Conservation (phyloP, 2,797 vertebrate species). For the Kryptopterus vitreolus region DNA sequence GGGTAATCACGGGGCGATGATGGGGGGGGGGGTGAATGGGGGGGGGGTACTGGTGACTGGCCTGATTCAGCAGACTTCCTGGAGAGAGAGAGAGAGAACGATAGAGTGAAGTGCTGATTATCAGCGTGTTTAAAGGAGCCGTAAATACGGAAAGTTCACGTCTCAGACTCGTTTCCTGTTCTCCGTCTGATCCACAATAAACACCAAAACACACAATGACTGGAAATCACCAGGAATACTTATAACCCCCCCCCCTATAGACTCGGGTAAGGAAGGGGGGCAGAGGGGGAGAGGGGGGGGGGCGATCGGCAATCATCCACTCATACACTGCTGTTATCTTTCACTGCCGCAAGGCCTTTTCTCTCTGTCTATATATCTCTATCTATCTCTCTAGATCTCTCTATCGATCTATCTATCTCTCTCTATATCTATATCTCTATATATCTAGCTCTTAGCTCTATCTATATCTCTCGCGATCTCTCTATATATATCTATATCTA, state of each 20-base stretch:
- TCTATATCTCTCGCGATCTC: too few relatives aligned
- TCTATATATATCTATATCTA: too few relatives aligned
- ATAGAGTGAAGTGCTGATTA: constrained; percentile 29
- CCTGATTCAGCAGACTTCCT: constrained; percentile 41
- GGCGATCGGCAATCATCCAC: neutral
- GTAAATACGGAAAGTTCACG: constrained; percentile 47
- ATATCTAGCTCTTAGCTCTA: too few relatives aligned
- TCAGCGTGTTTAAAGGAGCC: constrained; percentile 31
- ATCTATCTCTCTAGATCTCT: too few relatives aligned
- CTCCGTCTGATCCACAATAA: constrained; percentile 12
- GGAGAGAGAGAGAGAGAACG: neutral
- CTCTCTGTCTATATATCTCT: constrained; percentile 15
- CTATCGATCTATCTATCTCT: too few relatives aligned
- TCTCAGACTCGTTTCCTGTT: constrained; percentile 48
- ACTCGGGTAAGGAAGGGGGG: too few relatives aligned
- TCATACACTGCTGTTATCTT: constrained; percentile 9
- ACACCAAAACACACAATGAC: neutral
- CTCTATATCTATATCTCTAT: too few relatives aligned
- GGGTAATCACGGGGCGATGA: constrained; percentile 19
- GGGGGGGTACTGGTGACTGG: constrained; percentile 41
- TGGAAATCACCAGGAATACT: neutral
- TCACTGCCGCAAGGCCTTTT: constrained; percentile 2
- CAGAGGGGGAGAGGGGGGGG: too few relatives aligned
- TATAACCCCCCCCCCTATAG: too few relatives aligned
- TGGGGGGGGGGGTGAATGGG: too few relatives aligned